These are phyloP conservation scores for Spodoptera litura DNA, from an alignment of 1,140 invertebrate genomes.

Conservation along the genomic window DNA sequence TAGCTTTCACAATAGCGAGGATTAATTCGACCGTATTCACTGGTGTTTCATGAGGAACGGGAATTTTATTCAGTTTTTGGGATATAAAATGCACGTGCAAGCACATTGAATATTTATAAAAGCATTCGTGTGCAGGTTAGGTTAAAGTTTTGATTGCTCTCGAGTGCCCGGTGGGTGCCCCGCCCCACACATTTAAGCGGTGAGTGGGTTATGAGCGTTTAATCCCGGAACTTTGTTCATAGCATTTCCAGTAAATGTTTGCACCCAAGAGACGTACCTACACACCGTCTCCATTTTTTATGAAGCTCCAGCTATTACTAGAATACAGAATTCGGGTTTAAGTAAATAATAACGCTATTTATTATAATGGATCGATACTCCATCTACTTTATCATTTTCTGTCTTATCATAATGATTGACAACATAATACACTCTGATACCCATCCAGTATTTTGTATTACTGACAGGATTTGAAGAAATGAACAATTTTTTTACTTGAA, in stretches of 20 bases:
- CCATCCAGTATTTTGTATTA: not conserved
- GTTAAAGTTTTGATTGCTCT: conserved; percentile 54
- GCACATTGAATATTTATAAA: conserved; percentile 29
- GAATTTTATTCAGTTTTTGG: not conserved
- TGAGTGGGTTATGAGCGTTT: conserved; percentile 49
- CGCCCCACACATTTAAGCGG: conserved; percentile 18
- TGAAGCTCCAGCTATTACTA: not conserved
- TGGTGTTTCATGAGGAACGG: not conserved
- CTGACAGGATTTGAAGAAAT: not conserved
- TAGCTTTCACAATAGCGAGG: conserved; percentile 3
- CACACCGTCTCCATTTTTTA: conserved; percentile 27
- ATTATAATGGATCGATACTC: not conserved
- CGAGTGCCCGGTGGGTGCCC: conserved; percentile 19
- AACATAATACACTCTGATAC: not conserved
- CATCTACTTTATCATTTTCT: not conserved
- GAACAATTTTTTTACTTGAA: not conserved
- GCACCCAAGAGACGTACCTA: conserved; percentile 23
- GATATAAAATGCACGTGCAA: not conserved
- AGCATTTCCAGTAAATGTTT: conserved; percentile 46
- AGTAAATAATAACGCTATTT: not conserved
- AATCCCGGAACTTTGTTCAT: conserved; percentile 52
- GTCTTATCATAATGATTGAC: not conserved
- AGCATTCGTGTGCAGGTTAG: conserved; percentile 4
- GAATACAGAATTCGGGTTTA: not conserved
- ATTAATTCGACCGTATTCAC: conserved; percentile 11